Evolutionary conservation across 92 coral and sea anemone species (phyloP).

Genomic region (Siderastrea radians): DNA sequence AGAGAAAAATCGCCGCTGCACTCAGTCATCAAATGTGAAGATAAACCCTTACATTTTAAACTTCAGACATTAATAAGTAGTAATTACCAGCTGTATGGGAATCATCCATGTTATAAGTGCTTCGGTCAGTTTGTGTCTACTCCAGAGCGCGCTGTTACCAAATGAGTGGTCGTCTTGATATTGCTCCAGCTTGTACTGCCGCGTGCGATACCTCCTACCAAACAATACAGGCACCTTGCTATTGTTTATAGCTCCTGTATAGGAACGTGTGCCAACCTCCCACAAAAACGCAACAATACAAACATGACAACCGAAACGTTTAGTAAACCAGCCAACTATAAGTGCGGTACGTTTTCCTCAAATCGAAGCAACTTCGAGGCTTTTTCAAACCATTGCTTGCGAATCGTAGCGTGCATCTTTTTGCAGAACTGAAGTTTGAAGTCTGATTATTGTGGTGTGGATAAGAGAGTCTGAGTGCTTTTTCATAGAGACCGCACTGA

Average conservation of each 20-base stretch:
- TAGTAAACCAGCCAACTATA: background rate
- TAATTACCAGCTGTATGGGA: conserved; percentile 16
- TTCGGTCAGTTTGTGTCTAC: background rate
- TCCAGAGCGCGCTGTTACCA: background rate
- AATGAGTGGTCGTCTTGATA: conserved; percentile 1
- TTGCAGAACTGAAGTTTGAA: background rate
- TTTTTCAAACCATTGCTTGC: background rate
- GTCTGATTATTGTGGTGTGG: too few species aligned
- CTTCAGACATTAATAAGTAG: background rate
- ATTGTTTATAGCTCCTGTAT: conserved; percentile 26
- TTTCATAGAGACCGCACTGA: background rate
- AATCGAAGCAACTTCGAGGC: background rate
- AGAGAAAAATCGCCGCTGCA: background rate
- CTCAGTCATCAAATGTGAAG: too few species aligned
- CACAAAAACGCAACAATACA: conserved; percentile 6
- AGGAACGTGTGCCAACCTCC: conserved; percentile 37
- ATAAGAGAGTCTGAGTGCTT: background rate
- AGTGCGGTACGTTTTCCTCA: background rate
- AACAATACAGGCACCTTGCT: conserved; percentile 42
- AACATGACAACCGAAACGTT: background rate
- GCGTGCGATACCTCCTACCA: conserved; percentile 11
- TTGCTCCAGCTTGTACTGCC: conserved; percentile 19
- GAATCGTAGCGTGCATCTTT: background rate
- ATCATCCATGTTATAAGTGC: background rate
- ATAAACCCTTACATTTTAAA: background rate